Conservation (phyloP, 1,140 invertebrate genomes). For the Arion vulgaris region DNA sequence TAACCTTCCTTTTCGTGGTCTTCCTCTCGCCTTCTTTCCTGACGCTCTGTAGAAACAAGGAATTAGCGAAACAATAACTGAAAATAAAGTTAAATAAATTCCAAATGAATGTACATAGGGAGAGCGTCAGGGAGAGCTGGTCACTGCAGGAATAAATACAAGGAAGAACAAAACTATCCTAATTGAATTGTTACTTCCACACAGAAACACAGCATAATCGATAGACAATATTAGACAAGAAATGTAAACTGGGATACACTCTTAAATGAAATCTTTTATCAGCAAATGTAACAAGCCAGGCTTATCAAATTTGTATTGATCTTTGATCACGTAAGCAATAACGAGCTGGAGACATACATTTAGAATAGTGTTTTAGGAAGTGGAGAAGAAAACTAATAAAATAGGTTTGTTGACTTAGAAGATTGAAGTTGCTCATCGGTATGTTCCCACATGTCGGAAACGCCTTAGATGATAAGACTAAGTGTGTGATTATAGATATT, state of each 20-base stretch:
- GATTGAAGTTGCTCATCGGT: neutral
- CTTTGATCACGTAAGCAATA: neutral
- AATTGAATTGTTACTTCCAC: too few relatives aligned
- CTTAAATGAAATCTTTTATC: neutral
- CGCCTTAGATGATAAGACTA: neutral
- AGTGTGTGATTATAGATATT: neutral
- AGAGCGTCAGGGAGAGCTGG: too few relatives aligned
- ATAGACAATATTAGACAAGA: neutral
- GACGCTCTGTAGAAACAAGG: too few relatives aligned
- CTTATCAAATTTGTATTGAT: slow-evolving; percentile 10
- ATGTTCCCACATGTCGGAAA: neutral
- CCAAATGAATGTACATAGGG: too few relatives aligned
- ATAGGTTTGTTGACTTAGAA: neutral
- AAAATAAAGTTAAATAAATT: too few relatives aligned
- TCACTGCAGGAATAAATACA: too few relatives aligned
- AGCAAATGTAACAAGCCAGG: neutral
- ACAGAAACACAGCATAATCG: neutral
- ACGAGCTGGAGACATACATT: neutral
- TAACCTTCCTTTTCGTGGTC: too few relatives aligned
- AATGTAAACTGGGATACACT: neutral
- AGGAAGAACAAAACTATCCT: too few relatives aligned
- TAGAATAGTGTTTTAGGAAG: neutral
- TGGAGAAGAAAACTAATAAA: neutral
- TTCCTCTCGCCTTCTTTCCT: too few relatives aligned
- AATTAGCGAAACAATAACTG: too few relatives aligned